Percentiles rank a stretch among this genome's conserved stretches.
These are phyloP conservation scores for Chrysina gloriosa DNA, from an alignment of 2,888 invertebrate genomes.

Conservation along the genomic window DNA sequence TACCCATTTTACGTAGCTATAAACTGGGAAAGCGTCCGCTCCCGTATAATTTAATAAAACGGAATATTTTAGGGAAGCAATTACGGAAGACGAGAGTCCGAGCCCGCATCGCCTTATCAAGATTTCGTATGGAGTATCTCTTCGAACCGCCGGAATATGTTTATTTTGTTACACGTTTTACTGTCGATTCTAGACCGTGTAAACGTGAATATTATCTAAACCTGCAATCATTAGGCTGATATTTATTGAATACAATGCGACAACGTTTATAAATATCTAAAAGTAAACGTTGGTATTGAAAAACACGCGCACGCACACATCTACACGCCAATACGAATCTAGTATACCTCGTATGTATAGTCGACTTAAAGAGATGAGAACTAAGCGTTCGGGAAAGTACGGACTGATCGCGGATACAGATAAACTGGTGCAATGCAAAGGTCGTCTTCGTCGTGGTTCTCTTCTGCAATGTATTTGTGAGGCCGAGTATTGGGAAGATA, in stretches of 20 bases:
- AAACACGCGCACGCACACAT: background rate
- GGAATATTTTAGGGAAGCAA: conserved; percentile 33
- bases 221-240: background rate
- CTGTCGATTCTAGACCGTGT: conserved; percentile 6
- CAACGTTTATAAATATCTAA: conserved; percentile 3
- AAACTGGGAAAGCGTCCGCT: background rate
- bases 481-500: no score
- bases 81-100: no score
- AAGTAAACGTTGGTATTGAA: background rate
- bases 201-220: conserved; percentile 35
- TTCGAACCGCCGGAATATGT: conserved; percentile 4
- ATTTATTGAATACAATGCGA: conserved; percentile 4
- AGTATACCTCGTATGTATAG: no score
- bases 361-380: background rate
- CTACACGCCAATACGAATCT: no score
- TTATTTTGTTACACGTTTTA: conserved; percentile 13
- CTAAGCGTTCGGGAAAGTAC: background rate
- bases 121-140: background rate
- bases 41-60: conserved; percentile 28
- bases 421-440: conserved; percentile 20
- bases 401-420: conserved; percentile 8
- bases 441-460: background rate
- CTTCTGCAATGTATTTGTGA: no score
- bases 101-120: background rate
- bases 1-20: conserved; percentile 34